Conservation (phyloP, 1,140 invertebrate species). For the Neocloeon triangulifer region DNA sequence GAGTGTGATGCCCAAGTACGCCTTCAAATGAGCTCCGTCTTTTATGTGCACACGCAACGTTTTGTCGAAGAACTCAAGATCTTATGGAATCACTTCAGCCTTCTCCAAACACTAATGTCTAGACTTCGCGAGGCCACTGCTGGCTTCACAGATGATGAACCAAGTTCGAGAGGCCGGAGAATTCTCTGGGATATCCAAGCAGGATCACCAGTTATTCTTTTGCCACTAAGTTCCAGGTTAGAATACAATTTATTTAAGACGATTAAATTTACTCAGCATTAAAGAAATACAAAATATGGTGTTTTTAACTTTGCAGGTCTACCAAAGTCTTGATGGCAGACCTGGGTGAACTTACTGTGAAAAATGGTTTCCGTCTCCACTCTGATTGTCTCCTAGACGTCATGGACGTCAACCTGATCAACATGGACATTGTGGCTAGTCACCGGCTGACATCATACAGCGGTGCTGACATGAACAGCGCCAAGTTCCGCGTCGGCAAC, state of each 20-base stretch:
- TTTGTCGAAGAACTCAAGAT: conserved; percentile 72
- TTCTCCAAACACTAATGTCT: conserved; percentile 48
- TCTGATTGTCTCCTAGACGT: conserved; percentile 53
- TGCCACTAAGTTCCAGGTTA: conserved; percentile 76
- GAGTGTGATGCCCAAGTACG: conserved; percentile 58
- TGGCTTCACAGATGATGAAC: neutral
- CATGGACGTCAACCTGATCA: conserved; percentile 49
- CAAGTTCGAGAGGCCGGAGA: conserved; percentile 12
- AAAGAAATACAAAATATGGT: too few relatives aligned
- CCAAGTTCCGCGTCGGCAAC: conserved; percentile 18
- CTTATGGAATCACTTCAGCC: conserved; percentile 69
- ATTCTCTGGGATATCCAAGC: conserved; percentile 46
- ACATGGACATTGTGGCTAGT: conserved; percentile 64
- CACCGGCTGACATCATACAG: conserved; percentile 16
- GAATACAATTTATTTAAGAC: too few relatives aligned
- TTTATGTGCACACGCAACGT: conserved; percentile 85
- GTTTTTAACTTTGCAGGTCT: too few relatives aligned
- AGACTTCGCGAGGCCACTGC: conserved; percentile 23
- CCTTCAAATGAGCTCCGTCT: conserved; percentile 56
- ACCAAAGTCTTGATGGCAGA: conserved; percentile 57
- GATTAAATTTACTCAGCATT: too few relatives aligned
- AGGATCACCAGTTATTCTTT: conserved; percentile 60
- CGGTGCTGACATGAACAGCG: too few relatives aligned
- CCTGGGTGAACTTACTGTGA: conserved; percentile 54
- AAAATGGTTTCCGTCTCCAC: conserved; percentile 48